phyloP scores from a whole-genome alignment of 2,113 vertebrate species.

The Heteronetta atricapilla region DNA sequence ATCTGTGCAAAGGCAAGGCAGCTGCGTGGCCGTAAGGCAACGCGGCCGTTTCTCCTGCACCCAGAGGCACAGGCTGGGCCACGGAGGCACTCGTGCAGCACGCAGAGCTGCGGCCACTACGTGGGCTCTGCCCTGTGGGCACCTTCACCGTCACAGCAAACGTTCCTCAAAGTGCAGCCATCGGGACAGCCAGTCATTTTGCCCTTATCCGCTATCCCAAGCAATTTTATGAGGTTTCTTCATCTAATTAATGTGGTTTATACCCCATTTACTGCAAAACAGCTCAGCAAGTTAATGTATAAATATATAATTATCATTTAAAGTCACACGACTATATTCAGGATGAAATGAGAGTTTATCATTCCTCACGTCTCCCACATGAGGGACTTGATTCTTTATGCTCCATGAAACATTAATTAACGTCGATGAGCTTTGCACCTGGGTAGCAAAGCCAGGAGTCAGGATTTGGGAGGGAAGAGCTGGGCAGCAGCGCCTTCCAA shows the following conservation, averaged over 20 bases:
- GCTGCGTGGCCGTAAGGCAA: background rate
- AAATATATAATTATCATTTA: background rate
- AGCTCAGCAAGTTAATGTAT: background rate
- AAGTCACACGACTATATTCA: background rate
- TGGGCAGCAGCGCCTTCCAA: background rate
- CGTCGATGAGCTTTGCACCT: background rate
- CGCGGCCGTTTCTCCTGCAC: background rate
- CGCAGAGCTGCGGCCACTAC: background rate
- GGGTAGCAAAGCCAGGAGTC: rapidly evolving
- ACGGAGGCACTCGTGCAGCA: rapidly evolving
- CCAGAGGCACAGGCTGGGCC: rapidly evolving
- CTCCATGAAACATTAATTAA: background rate
- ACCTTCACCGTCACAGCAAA: background rate
- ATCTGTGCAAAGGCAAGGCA: background rate
- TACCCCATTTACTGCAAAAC: background rate
- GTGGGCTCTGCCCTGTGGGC: rapidly evolving
- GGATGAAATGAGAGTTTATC: background rate
- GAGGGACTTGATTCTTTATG: background rate
- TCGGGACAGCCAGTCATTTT: too few relatives aligned
- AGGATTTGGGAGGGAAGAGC: background rate
- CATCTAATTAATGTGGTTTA: background rate
- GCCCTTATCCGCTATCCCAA: too few relatives aligned
- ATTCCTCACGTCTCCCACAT: rapidly evolving
- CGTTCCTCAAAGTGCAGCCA: rapidly evolving
- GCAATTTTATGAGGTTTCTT: background rate